Conservation (phyloP, 2,888 invertebrate species). For the Sialis lutaria region DNA sequence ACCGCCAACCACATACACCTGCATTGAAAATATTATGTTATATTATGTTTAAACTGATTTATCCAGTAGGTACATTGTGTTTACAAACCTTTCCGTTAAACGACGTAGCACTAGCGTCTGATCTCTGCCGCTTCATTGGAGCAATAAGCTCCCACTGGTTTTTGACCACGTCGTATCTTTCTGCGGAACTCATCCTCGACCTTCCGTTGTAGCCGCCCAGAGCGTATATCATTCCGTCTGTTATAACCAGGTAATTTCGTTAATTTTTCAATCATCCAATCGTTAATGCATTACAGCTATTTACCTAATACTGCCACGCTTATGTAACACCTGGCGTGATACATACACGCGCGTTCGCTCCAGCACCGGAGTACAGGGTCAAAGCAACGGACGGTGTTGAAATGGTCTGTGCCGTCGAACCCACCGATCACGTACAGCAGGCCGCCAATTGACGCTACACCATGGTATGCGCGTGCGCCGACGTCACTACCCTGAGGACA, state of each 20-base stretch:
- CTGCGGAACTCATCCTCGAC: slow-evolving; percentile 57
- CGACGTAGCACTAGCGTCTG: slow-evolving; percentile 60
- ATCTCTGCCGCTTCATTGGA: slow-evolving; percentile 57
- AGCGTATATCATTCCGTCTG: slow-evolving; percentile 57
- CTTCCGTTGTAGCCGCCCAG: slow-evolving; percentile 71
- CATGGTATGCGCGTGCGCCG: slow-evolving; percentile 61
- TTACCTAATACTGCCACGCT: slow-evolving; percentile 50
- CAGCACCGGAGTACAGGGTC: slow-evolving; percentile 60
- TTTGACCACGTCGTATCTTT: slow-evolving; percentile 55
- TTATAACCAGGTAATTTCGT: background rate
- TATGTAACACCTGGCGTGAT: slow-evolving; percentile 61
- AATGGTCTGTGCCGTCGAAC: slow-evolving; percentile 61
- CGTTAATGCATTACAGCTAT: no score
- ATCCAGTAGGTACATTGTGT: background rate
- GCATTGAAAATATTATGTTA: slow-evolving; percentile 2
- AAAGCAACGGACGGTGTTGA: slow-evolving; percentile 64
- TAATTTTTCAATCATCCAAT: no score
- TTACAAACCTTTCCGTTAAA: slow-evolving; percentile 38
- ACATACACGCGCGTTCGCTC: slow-evolving; percentile 65
- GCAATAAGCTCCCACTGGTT: slow-evolving; percentile 67
- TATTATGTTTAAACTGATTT: background rate
- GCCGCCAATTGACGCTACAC: slow-evolving; percentile 50
- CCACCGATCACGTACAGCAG: slow-evolving; percentile 68
- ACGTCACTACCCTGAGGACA: slow-evolving; percentile 42
- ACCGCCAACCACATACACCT: slow-evolving; percentile 64